Evolutionary conservation across 2,797 vertebrate genomes (phyloP), one percentile per base, ranked within the genome.

Genomic region (Moxostoma hubbsi): DNA sequence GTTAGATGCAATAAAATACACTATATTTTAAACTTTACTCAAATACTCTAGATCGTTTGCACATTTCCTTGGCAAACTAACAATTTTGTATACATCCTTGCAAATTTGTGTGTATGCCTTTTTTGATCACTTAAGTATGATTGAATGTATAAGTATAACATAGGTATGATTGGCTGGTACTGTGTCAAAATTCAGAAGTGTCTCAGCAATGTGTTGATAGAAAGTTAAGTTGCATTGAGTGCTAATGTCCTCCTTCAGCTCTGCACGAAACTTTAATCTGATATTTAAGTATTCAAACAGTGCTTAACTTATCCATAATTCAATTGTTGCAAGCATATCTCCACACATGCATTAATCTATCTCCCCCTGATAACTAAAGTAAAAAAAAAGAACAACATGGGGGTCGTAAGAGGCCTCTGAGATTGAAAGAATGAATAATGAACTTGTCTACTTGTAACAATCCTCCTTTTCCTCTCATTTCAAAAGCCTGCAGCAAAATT

Each of bases 351-450:
- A 45, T 53, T 61, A 68, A 75, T 66, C 7, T 15, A 47, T 68
- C 66, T 58, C 24, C 47, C 16, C 53, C 13, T 50, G 67, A 83
- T 62, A 24, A 15, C 47, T 45, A 45, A 57, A 55, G 18, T 11
- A 7, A 61, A 53, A 62, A 62, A 53, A 8, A 24, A 24, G 24
- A 16, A 9, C 73, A 57, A 67, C 64, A 47, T 13, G 13, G 36
- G 16, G 45, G 59, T 62, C 3, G 18, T 9, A 50, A 45, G 53
- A 70, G 47, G 43, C 65, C 74, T 9, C 49, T 36, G 16, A 50
- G 65, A 77, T 47, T 50, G 16, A 0, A 7, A 68, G 64, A 59
- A 55, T 55, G 74, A 81, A 75, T 75, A 65, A 85, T 69, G 67
- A 79, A 57, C 46, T 43, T 16, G 9, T 72, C 72, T 45, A 63